Base-by-base conservation (phyloP, 35 echinoderm and acorn worm species). In the Heliocidaris erythrogramma region DNA sequence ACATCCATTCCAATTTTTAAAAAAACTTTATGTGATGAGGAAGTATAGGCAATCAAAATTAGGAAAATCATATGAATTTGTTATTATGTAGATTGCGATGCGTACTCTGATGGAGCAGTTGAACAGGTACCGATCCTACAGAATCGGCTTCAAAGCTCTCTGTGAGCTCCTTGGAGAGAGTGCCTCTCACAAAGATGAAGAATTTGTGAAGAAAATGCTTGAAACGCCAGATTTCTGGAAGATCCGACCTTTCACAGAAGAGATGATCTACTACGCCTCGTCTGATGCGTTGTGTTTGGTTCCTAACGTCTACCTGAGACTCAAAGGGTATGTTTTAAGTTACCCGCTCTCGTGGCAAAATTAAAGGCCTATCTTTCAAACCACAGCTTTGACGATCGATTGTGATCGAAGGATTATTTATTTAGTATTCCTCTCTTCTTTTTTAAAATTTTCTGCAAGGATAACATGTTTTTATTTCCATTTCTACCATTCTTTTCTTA, bases 191-290 rank as follows among this genome's bases (percentile, higher is more conserved):
- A 94, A 78, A 94, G 59, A 47, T 12, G 32, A 94, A 5, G 59
- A 47, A 2, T 94, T 94, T 32, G 60, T 60, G 31, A 94, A 31
- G 47, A 60, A 84, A 24, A 94, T 94, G 93, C 56, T 94, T 8
- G 32, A 69, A n/a, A 69, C 93, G 5, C 93, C 49, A 32, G 60
- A 69, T 18, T 94, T 94, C 13, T 94, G 93, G 93, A 94, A 69
- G 21, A 59, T 42, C 17, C 93, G 93, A 31, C 93, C 93, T 4
- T 30, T 94, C 17, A 61, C 93, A 30, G 60, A 60, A 18, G 59
- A 94, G 69, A 94, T 94, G 93, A 94, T 94, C 47, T 47, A 94
- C 49, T 94, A 94, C 30, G 93, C 93, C 10, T 24, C 93, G 12
- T 69, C 56, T 11, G 93, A 94, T 47, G 93, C 69, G 12, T 31